A percentile compares a stretch with the other conserved stretches of the same genome.
phyloP scores from a whole-genome alignment of 2,797 vertebrate species.

The Scomberomorus guttatus region DNA sequence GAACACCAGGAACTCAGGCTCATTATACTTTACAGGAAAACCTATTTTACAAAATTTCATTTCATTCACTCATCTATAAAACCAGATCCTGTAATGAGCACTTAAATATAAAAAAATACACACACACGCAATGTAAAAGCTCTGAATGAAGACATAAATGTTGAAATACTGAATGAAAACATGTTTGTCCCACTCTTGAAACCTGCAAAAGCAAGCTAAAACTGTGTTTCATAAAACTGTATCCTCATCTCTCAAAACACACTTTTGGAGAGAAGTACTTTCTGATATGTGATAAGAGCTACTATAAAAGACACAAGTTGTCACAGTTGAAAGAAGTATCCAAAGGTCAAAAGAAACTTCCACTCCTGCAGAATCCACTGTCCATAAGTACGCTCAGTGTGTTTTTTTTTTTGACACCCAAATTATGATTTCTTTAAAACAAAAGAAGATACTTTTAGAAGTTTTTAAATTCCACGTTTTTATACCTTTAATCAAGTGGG shows the following conservation, averaged over 20 bases:
- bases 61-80: slow-evolving; percentile 26
- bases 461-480: neutral
- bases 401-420: neutral
- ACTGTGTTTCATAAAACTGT: too few species aligned
- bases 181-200: neutral
- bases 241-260: too few species aligned
- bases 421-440: neutral
- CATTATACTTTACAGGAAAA: slow-evolving; percentile 60
- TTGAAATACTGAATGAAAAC: too few species aligned
- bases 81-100: slow-evolving; percentile 13
- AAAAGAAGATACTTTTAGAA: neutral
- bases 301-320: neutral
- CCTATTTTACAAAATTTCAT: slow-evolving; percentile 21
- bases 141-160: rapidly evolving
- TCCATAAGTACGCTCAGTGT: too few species aligned
- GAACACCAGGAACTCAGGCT: slow-evolving; percentile 53
- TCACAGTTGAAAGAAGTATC: neutral
- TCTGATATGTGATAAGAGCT: neutral
- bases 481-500: neutral
- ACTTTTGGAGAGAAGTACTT: neutral
- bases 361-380: neutral
- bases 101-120: neutral
- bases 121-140: neutral
- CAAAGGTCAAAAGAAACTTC: neutral
- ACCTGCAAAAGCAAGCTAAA: neutral